Percentiles rank a stretch among this genome's conserved stretches.
Evolutionary conservation across 2,888 invertebrate species (phyloP).

Genomic region (Polydrusus cervinus): DNA sequence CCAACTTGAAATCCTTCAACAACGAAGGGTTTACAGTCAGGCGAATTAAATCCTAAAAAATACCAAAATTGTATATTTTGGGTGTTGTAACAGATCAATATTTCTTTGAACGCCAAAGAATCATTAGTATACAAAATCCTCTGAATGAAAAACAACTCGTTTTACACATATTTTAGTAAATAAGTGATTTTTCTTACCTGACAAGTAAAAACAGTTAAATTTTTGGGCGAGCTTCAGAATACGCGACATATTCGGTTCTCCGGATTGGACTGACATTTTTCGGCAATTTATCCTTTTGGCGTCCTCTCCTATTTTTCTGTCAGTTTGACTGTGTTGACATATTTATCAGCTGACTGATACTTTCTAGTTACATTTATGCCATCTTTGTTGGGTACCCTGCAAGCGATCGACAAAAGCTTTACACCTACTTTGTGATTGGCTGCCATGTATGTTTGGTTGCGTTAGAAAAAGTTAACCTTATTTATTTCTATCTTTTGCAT

Average conservation of each 20-base stretch:
- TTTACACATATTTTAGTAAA: neutral
- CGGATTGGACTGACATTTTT: constrained; percentile 43
- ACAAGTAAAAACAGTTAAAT: constrained; percentile 92
- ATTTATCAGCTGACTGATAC: constrained; percentile 25
- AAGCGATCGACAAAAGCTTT: no score
- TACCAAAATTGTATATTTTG: constrained; percentile 22
- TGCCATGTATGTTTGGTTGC: neutral
- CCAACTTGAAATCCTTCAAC: constrained; percentile 94
- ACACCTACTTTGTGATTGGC: no score
- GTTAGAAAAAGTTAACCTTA: no score
- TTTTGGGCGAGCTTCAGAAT: constrained; percentile 87
- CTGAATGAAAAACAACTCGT: constrained; percentile 28
- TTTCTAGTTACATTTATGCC: neutral
- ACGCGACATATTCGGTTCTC: constrained; percentile 74
- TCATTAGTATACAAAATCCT: constrained; percentile 27
- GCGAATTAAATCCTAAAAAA: constrained; percentile 81
- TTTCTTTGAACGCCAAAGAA: constrained; percentile 26
- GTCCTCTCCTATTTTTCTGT: constrained; percentile 7
- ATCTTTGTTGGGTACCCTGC: neutral
- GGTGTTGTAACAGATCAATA: constrained; percentile 44
- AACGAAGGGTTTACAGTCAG: constrained; percentile 89
- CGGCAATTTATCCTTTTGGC: constrained; percentile 8
- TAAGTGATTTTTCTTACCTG: constrained; percentile 76
- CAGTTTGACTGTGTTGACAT: constrained; percentile 1
- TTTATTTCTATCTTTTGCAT: no score